Base-by-base conservation (phyloP, 53 echinoderm and acorn worm species). In the Echinometra lucunter region DNA sequence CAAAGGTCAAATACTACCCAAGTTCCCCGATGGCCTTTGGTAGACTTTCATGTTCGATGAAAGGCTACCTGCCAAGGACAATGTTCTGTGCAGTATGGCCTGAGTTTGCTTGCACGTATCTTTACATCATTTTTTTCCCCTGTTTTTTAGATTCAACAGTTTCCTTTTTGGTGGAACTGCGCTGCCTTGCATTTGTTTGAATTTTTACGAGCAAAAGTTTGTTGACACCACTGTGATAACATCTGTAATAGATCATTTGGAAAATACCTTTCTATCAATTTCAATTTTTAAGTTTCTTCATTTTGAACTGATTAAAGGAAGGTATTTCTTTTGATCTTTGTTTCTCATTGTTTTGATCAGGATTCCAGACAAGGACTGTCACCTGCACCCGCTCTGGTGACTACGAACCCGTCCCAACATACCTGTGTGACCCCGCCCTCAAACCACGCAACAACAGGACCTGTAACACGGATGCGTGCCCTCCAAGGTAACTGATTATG, bases 321-420 rank as follows among this genome's bases (percentile, higher is more conserved):
- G 25, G 63, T 69, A 42, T 47, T 85, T 85, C n/a, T 28, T 30
- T 47, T 85, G 78, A 3, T 40, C 21, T 40, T 35, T 19, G 11
- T 19, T 78, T 78, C 18, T 38, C 42, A 3, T 78, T 40, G 17
- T 85, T 85, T 85, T 85, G 27, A 85, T 28, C 93, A 97, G 98
- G 98, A 92, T 89, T 90, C 75, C 95, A 97, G 85, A 66, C 92
- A 32, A 91, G 98, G 66, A 94, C 95, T 12, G 98, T 97, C n/a
- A 97, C 96, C 82, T 98, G 98, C 89, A 95, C 96, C 6, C 70
- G 98, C 15, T 95, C 94, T 57, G 94, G 96, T 88, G 97, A 98
- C 81, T 97, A 88, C 90, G 96, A 95, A 17, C 89, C 66, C 10
- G 97, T 97, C 37, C 95, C 97, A 27, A 96, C 96, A 30, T 98